phyloP scores from a whole-genome alignment of 2,797 vertebrate genomes.

The Macropus fuliginosus region DNA sequence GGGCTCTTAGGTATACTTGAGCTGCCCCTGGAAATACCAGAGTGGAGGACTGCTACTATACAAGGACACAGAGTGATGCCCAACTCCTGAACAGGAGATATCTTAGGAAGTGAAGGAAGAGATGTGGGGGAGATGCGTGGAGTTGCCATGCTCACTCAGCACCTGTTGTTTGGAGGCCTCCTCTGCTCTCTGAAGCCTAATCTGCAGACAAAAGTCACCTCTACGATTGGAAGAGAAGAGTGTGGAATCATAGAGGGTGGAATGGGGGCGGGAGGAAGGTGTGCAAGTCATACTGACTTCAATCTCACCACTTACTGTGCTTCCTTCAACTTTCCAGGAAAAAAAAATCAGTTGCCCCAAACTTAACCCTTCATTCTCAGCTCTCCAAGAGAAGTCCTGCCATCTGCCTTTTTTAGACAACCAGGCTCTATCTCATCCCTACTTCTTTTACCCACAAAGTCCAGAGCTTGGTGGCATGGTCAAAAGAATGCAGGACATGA shows the following conservation, averaged over 20 bases:
- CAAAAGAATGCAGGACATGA: background rate
- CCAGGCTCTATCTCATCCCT: background rate
- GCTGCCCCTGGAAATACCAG: background rate
- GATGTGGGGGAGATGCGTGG: background rate
- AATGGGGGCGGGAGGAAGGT: background rate
- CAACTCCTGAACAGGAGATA: constrained; percentile 25
- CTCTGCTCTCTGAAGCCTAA: background rate
- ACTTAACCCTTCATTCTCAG: constrained; percentile 3
- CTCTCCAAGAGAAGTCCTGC: background rate
- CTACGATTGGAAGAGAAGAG: background rate
- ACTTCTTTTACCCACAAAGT: accelerated
- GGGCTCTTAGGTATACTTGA: background rate
- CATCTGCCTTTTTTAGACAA: background rate
- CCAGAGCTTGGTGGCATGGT: background rate
- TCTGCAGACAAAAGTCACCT: background rate
- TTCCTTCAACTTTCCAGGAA: background rate
- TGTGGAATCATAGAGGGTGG: too few relatives aligned
- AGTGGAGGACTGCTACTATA: background rate
- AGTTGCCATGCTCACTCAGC: background rate
- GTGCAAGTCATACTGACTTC: background rate
- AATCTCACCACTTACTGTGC: background rate
- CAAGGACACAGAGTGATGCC: background rate
- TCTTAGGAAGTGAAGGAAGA: background rate
- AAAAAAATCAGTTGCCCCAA: background rate
- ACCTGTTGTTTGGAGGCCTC: background rate